These are phyloP conservation scores for Wasmannia auropunctata DNA, from an alignment of 1,140 invertebrate genomes.

Conservation along the genomic window DNA sequence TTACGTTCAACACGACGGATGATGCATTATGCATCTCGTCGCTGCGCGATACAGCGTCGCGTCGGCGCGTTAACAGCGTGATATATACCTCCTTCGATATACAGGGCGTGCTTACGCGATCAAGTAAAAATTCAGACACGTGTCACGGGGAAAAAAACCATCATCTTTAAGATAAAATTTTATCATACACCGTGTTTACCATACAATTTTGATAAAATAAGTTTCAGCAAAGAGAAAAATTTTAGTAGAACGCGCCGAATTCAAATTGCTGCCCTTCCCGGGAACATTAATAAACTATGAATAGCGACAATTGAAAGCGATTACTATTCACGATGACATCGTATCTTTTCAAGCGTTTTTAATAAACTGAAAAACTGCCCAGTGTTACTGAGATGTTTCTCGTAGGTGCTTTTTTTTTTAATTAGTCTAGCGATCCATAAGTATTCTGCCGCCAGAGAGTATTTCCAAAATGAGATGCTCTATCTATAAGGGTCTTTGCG, in stretches of 20 bases:
- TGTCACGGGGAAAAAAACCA: background rate
- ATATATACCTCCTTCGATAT: background rate
- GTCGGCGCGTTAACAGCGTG: slow-evolving; percentile 1
- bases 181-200: background rate
- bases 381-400: background rate
- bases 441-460: background rate
- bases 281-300: background rate
- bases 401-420: background rate
- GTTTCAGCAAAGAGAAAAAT: no score
- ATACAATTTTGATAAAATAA: background rate
- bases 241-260: background rate
- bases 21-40: slow-evolving; percentile 44
- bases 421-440: background rate
- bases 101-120: background rate
- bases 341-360: background rate
- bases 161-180: background rate
- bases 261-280: background rate
- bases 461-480: background rate
- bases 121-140: background rate
- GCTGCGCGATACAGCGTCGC: background rate
- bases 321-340: background rate
- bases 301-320: background rate
- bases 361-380: background rate
- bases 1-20: slow-evolving; percentile 17
- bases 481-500: background rate